Base-by-base conservation (phyloP, 2,888 invertebrate species). In the Adelognathus sp. region DNA sequence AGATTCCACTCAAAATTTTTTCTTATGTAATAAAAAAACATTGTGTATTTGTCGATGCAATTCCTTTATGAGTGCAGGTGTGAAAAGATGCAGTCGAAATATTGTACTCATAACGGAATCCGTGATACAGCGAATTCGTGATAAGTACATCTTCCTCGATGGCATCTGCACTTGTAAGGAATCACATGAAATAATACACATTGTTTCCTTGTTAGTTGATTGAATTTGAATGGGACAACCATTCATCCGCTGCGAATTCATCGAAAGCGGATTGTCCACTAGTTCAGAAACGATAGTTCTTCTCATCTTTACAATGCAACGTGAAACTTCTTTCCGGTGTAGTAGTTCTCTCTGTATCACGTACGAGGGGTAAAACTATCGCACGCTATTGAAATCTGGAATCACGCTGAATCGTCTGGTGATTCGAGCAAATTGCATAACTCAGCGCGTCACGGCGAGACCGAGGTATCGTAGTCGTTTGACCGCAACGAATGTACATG, bases 401-500 rank as follows among this genome's bases (percentile, higher is more conserved):
- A 74, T 58, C 39, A 54, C 54, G 56, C 44, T 63, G 33, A 67
- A 69, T 31, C 69, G 58, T 64, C 69, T 81, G 81, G 72, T 81
- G 81, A 85, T 70, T 69, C 66, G 80, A 70, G 61, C 76, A 84
- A 82, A 85, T 86, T 84, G 81, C 79, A 71, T 70, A 81, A 81
- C 73, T 80, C 73, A 54, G 11, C n/a, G 54, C 14, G 16, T 31
- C 6, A 16, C 46, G 63, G 50, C 41, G 39, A 39, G 39, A 72
- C 27, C 36, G 54, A 52, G 56, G 33, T 36, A 60, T 60, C 29
- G 60, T 39, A 27, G 67, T 46, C 21, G 56, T 33, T 31, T 41
- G 31, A 58, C 16, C 52, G 18, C 33, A 50, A 33, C 52, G 52
- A 16, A 39, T 36, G 39, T 67, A 67, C 54, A 18, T 31, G 61